phyloP scores from a whole-genome alignment of 1,140 invertebrate genomes.

The Sycophila sp. region DNA sequence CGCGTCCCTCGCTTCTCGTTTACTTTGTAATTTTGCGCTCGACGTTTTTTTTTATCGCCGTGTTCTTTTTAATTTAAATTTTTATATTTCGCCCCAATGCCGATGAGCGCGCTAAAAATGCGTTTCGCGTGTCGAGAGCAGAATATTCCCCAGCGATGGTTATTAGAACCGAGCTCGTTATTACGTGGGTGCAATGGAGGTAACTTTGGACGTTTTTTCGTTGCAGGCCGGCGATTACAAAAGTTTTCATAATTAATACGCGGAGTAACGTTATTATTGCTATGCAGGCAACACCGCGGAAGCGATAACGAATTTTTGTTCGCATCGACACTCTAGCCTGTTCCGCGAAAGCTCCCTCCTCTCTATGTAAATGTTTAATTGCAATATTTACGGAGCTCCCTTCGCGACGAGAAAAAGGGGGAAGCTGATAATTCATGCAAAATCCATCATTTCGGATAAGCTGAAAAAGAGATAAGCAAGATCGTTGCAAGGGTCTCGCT shows the following conservation, averaged over 20 bases:
- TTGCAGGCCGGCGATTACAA: background rate
- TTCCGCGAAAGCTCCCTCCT: no score
- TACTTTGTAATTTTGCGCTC: no score
- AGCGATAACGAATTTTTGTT: background rate
- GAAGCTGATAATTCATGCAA: background rate
- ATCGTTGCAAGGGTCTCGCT: no score
- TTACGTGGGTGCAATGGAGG: no score
- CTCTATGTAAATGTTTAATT: no score
- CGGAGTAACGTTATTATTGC: background rate
- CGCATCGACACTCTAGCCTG: no score
- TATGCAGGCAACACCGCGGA: background rate
- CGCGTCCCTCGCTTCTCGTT: no score
- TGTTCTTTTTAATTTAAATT: background rate
- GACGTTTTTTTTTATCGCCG: background rate
- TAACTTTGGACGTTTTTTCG: no score
- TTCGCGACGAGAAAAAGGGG: no score
- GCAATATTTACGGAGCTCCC: constrained; percentile 27
- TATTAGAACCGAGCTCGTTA: background rate
- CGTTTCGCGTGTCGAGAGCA: background rate
- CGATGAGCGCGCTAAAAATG: background rate
- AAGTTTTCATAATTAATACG: background rate
- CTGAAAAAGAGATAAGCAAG: no score
- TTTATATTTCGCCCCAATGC: background rate
- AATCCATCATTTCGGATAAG: background rate
- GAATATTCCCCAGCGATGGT: background rate